Conservation (phyloP, 2,797 vertebrate species). For the Channa striata region DNA sequence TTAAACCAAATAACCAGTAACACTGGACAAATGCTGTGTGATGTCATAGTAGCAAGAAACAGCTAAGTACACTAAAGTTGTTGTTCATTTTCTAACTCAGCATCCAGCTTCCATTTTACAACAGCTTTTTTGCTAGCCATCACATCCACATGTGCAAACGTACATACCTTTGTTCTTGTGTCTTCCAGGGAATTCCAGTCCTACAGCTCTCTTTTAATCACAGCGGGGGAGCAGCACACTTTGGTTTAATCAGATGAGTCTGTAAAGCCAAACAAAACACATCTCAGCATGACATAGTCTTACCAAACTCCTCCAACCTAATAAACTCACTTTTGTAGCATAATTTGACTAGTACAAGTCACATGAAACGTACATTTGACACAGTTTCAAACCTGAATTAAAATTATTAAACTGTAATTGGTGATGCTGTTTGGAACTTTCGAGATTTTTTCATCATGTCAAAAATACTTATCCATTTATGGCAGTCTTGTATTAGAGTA, state of each 20-base stretch:
- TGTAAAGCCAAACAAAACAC: conserved; percentile 44
- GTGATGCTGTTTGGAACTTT: neutral
- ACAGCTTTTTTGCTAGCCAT: neutral
- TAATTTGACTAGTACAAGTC: neutral
- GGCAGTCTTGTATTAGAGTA: too few relatives aligned
- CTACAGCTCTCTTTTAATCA: conserved; percentile 28
- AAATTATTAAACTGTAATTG: too few relatives aligned
- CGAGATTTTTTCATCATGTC: neutral
- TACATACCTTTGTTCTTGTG: conserved; percentile 33
- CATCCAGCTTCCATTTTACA: neutral
- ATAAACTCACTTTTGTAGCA: neutral
- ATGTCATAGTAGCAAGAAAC: neutral
- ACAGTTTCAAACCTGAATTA: neutral
- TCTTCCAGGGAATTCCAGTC: conserved; percentile 22
- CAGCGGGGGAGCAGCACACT: conserved; percentile 6
- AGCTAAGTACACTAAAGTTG: neutral
- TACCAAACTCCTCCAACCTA: neutral
- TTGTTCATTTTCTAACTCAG: conserved; percentile 5
- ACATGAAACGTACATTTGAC: too few relatives aligned
- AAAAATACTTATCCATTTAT: too few relatives aligned
- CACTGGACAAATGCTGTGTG: too few relatives aligned
- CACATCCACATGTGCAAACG: neutral
- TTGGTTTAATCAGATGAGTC: conserved; percentile 47
- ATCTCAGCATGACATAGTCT: conserved; percentile 23
- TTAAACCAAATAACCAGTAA: too few relatives aligned